Evolutionary conservation across 2,797 vertebrate species (phyloP).

Genomic region (Oreortyx pictus): DNA sequence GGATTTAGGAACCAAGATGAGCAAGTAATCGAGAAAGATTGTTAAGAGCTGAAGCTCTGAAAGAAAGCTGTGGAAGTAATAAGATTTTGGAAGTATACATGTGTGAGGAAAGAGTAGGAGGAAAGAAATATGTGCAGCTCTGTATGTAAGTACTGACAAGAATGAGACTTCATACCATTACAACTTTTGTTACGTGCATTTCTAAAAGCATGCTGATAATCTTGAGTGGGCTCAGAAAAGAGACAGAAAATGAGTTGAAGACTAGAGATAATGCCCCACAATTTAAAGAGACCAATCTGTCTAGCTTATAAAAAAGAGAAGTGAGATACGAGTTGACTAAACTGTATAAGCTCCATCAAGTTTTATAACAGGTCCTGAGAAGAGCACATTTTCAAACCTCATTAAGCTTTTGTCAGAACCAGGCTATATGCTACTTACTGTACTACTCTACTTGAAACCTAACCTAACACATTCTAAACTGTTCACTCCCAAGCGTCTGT

Average conservation of each 20-base stretch:
- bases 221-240: background rate
- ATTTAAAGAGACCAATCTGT: background rate
- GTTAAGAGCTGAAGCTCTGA: background rate
- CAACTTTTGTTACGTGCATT: background rate
- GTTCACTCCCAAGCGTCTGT: background rate
- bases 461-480: background rate
- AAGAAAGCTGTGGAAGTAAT: background rate
- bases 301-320: background rate
- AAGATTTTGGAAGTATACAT: background rate
- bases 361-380: background rate
- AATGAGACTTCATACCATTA: background rate
- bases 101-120: background rate
- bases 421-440: rapidly evolving
- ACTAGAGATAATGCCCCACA: background rate
- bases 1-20: background rate
- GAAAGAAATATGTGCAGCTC: background rate
- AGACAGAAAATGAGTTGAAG: background rate
- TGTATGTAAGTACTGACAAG: background rate
- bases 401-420: background rate
- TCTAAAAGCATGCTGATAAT: background rate
- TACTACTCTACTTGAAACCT: background rate
- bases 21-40: background rate
- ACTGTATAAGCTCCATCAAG: background rate
- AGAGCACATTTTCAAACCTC: background rate
- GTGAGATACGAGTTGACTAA: background rate